Conservation (phyloP, 2,888 invertebrate species). For the Strigamia crassipes region DNA sequence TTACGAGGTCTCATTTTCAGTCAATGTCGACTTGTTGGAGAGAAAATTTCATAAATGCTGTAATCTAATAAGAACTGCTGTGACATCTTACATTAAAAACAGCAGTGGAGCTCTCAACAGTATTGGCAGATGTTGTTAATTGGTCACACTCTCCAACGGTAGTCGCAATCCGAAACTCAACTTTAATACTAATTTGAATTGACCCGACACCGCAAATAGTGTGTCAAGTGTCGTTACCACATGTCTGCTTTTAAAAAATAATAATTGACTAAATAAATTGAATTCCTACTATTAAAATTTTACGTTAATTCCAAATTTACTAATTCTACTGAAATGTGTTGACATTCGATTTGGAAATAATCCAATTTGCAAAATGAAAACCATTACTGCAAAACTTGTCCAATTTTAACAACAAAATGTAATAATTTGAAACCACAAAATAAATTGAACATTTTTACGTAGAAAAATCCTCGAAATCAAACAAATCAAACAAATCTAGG, state of each 20-base stretch:
- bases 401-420: background rate
- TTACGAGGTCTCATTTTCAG: slow-evolving; percentile 26
- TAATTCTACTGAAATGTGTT: too few species aligned
- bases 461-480: too few species aligned
- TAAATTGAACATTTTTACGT: too few species aligned
- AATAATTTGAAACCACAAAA: background rate
- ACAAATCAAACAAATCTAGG: too few species aligned
- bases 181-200: slow-evolving; percentile 38
- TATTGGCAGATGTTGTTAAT: slow-evolving; percentile 42
- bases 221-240: background rate
- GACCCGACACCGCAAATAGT: slow-evolving; percentile 20
- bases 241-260: background rate
- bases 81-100: slow-evolving; percentile 42
- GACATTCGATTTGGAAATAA: too few species aligned
- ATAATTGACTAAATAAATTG: background rate
- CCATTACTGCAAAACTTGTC: background rate
- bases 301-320: background rate
- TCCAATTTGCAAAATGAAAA: background rate
- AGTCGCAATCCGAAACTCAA: background rate
- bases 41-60: slow-evolving; percentile 24
- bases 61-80: slow-evolving; percentile 35
- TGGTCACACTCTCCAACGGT: background rate
- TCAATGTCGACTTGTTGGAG: slow-evolving; percentile 28
- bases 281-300: background rate
- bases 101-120: slow-evolving; percentile 20